Conservation (phyloP, 1,140 invertebrate species). For the Zaprionus lachaisei region DNA sequence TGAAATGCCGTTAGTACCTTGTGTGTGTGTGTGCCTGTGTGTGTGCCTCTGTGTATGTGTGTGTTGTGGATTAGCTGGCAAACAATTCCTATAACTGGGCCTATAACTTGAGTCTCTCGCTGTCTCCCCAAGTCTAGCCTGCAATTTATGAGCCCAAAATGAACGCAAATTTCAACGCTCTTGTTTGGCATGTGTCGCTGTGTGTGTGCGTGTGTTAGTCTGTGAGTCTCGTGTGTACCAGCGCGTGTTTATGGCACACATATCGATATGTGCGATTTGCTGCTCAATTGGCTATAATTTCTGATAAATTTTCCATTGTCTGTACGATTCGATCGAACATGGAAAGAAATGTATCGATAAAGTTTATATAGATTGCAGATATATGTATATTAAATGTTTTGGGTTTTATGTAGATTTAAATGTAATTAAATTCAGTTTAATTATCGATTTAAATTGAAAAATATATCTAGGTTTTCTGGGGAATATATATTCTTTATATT, state of each 20-base stretch:
- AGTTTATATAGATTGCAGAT: not conserved
- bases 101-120: constrained; percentile 6
- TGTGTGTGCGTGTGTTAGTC: not conserved
- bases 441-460: no score
- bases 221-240: not conserved
- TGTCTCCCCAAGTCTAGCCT: constrained; percentile 41
- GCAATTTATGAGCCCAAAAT: constrained; percentile 72
- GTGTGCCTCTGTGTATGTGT: not conserved
- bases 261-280: constrained; percentile 53
- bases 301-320: constrained; percentile 63
- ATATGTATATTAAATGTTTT: not conserved
- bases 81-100: constrained; percentile 24
- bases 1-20: constrained; percentile 48
- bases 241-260: constrained; percentile 29
- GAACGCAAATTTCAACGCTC: constrained; percentile 63
- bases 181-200: not conserved
- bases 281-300: constrained; percentile 67
- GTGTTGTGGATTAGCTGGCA: constrained; percentile 4
- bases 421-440: no score
- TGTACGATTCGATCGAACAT: constrained; percentile 13
- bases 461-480: no score
- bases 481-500: no score
- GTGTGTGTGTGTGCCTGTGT: constrained; percentile 7
- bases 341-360: not conserved
- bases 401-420: not conserved